Evolutionary conservation across 2,113 vertebrate species (phyloP), one percentile per base, ranked within the genome.

Genomic region (Callospermophilus lateralis): DNA sequence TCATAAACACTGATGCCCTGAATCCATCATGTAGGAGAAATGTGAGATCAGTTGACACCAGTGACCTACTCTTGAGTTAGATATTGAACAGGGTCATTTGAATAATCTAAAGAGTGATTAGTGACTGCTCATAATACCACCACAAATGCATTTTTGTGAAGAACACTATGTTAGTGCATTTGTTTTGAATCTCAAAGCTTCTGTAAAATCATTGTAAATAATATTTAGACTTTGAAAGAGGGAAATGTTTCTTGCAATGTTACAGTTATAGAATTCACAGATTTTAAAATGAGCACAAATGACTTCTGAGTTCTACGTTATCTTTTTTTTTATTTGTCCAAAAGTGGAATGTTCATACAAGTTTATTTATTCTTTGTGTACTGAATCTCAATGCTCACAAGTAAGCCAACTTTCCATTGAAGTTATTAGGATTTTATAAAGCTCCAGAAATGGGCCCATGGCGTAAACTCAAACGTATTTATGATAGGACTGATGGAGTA

Each of bases 51-150:
- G 77, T 93, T 90, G 89, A 67, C 32, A 37, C 61, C 28, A 79
- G 89, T 63, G 89, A 93, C 93, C 22, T 96, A 34, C 73, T 48
- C 88, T 83, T 95, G 90, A 93, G 77, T 89, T 93, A 92, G 97
- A 0, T 48, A 61, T 58, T 19, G 81, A 45, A n/a, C 16, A 51
- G 28, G 26, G 96, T 94, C 90, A 55, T 88, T 77, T 58, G 96
- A 96, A 96, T 92, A 90, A 58, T 63, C 68, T 96, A 80, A 95
- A 90, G 87, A 53, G 42, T 89, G 74, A 0, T 2, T 28, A 79
- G 76, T 9, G 81, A 68, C n/a, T 78, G 80, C 89, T 85, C 51
- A 92, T 85, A 42, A 90, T 0, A 30, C 34, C 8, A 34, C 67
- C 30, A 63, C 26, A 28, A 45, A 22, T 86, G 83, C 24, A 28